Base-by-base conservation (phyloP, 2,888 invertebrate genomes). In the Leucoma salicis region DNA sequence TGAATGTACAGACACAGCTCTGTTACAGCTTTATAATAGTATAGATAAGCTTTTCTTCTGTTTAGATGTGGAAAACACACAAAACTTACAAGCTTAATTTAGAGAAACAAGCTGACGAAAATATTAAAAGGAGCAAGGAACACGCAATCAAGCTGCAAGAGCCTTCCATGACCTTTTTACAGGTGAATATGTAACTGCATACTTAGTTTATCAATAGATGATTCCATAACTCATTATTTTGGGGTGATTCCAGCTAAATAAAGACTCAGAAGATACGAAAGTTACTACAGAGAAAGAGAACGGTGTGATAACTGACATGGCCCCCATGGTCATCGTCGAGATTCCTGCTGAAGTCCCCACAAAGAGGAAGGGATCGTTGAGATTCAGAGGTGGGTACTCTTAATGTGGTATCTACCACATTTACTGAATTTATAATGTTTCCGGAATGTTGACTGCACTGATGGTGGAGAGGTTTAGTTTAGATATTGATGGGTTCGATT, bases 71-170 rank as follows among this genome's bases (percentile, higher is more conserved):
- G 89, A 87, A 94, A 63, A 93, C 94, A 8, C 93, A 96, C 69
- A 92, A 94, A 65, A 92, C 92, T 31, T 94, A 95, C 73, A 94
- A 93, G 74, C 82, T 92, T 57, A 91, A 93, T 36, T 91, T 94
- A 48, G 94, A 95, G 72, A 92, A 93, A 58, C 93, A 94, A 82
- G 94, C 95, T 0, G 95, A 95, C 66, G 94, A 94, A 60, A 93
- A 92, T 56, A 94, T 95, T 42, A 88, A 94, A 63, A 91, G 94
- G 80, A 93, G 92, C 35, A 95, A 94, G 71, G 94, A 94, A 65
- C 94, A 94, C 63, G 94, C 94, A 0, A 91, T 92, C 1, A 93
- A 94, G 78, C 72, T 91, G 32, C 93, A 93, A 59, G 94, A 94
- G 63, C 91, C 92, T 1, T 83, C 90, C 10, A 87, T 90, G 25